Evolutionary conservation across 2,888 invertebrate species (phyloP).

Genomic region (Mythimna pallens): DNA sequence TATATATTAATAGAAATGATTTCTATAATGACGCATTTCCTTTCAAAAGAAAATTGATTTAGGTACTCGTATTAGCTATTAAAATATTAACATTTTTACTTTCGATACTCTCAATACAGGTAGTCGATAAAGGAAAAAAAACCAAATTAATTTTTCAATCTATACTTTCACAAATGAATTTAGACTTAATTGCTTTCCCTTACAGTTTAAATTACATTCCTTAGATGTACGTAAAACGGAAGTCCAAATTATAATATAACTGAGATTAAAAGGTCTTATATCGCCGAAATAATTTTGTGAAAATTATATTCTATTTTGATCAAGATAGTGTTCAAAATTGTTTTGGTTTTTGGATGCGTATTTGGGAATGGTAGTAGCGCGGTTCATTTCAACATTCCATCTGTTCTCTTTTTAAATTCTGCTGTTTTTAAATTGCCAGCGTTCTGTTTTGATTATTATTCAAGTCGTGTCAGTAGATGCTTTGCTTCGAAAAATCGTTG

Average conservation of each 20-base stretch:
- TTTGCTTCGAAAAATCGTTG: conserved; percentile 9
- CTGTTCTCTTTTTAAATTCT: conserved; percentile 85
- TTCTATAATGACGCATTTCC: conserved; percentile 18
- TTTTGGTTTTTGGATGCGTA: conserved; percentile 73
- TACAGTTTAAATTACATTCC: conserved; percentile 57
- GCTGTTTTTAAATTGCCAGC: conserved; percentile 85
- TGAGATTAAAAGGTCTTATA: conserved; percentile 45
- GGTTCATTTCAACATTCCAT: conserved; percentile 86
- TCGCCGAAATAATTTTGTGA: conserved; percentile 39
- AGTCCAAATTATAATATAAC: conserved; percentile 72
- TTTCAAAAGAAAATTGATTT: conserved; percentile 10
- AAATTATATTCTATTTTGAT: conserved; percentile 71
- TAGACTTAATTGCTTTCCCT: conserved; percentile 53
- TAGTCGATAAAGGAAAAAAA: conserved; percentile 38
- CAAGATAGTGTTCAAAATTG: conserved; percentile 74
- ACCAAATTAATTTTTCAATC: conserved; percentile 31
- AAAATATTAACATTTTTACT: conserved; percentile 37
- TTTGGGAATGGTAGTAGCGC: conserved; percentile 87
- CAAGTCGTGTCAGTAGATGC: conserved; percentile 66
- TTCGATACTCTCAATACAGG: conserved; percentile 46
- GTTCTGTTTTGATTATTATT: conserved; percentile 82
- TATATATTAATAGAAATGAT: neutral
- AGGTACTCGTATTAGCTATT: conserved; percentile 25
- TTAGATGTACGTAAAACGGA: conserved; percentile 68
- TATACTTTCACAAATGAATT: conserved; percentile 45